Base-by-base conservation (phyloP, 2,888 invertebrate species). In the Himalopsyche tibetana region DNA sequence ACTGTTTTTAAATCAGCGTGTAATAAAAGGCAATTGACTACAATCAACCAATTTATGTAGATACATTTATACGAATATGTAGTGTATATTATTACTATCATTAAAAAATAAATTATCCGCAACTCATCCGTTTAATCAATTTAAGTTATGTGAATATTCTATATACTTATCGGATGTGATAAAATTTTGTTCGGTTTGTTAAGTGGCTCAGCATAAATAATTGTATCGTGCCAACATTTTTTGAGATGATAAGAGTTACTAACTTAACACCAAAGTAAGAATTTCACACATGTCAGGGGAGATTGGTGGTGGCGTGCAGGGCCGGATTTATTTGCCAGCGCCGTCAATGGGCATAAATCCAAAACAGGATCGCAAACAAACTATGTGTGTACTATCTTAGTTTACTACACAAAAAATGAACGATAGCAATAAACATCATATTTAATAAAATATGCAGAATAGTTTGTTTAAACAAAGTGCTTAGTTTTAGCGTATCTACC, bases 231-330 rank as follows among this genome's bases (percentile, higher is more conserved):
- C 38, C 74, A 11, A 74, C 74, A 36, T 74, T 74, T 74, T 74
- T 74, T 74, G 38, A 36, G 36, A 74, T 15, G 74, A 74, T 74
- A 74, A 74, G 74, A 74, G 36, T 74, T 15, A 51, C 15, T 51
- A 15, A 51, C 51, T 74, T 74, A 36, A 74, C 74, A 74, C 74
- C 38, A 74, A 74, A 74, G 74, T 74, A 74, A 74, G 74, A 74
- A 74, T 74, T 74, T 74, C 74, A 74, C 74, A 74, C 74, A 74
- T 74, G 74, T 74, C 74, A 74, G 74, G 12, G 38, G 74, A 38
- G 74, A 74, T 74, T 74, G 74, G 74, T 36, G 74, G 74, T 74
- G 38, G 74, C 74, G 74, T 74, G 74, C 74, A 74, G 74, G 74
- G 74, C 36, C 74, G 74, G 38, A 74, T 74, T 74, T 74, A 74